A percentile compares a stretch with the other conserved stretches of the same genome.
phyloP scores from a whole-genome alignment of 2,797 vertebrate species.

The Avahi laniger region DNA sequence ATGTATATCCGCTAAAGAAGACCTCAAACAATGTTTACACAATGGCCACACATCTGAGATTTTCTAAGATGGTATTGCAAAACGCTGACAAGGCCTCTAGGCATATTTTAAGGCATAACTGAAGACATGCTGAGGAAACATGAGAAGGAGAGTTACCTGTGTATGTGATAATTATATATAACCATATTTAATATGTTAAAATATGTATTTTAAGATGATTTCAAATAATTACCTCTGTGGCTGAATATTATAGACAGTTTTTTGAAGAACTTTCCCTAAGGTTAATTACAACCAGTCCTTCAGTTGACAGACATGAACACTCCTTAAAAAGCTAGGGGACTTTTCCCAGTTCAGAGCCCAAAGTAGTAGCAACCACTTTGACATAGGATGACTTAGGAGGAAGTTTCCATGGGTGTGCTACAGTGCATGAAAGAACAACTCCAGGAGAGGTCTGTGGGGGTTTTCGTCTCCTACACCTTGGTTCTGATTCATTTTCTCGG shows the following conservation, averaged over 20 bases:
- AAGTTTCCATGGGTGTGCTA: not conserved
- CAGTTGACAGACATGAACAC: not conserved
- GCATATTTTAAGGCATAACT: not conserved
- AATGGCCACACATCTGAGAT: not conserved
- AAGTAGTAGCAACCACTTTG: not conserved
- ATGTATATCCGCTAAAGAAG: not conserved
- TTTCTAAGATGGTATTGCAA: not conserved
- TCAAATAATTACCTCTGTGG: not conserved
- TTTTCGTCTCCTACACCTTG: not conserved
- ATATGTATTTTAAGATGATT: not conserved
- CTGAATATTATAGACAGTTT: not conserved
- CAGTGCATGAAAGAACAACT: not conserved
- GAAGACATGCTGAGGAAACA: not conserved
- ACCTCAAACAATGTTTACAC: not conserved
- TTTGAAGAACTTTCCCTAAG: not conserved
- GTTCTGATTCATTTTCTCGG: conserved; percentile 52
- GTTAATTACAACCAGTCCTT: not conserved
- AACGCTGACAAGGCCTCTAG: not conserved
- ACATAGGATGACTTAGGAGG: not conserved
- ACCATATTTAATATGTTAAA: not conserved
- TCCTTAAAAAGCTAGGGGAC: not conserved
- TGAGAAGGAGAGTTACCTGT: not conserved
- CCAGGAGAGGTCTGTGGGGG: not conserved
- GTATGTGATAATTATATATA: not conserved
- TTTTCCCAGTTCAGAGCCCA: not conserved